Evolutionary conservation across 2,797 vertebrate genomes (phyloP).

Genomic region (Chelonia mydas): DNA sequence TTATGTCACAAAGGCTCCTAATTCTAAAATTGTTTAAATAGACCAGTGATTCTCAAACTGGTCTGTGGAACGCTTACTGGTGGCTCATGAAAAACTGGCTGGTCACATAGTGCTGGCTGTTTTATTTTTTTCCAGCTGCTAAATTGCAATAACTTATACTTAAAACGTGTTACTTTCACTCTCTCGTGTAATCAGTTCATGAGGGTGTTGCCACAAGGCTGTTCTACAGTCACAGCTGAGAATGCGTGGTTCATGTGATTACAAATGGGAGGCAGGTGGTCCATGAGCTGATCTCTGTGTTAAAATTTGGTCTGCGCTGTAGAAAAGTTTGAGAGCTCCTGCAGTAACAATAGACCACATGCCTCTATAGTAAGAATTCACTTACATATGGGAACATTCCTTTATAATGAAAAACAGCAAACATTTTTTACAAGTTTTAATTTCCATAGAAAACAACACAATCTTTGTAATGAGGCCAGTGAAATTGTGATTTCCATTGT

Average conservation of each 20-base stretch:
- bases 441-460: neutral
- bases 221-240: neutral
- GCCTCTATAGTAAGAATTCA: neutral
- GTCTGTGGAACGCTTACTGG: neutral
- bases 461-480: neutral
- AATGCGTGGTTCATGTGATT: accelerated
- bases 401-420: neutral
- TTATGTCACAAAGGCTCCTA: neutral
- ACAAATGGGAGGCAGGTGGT: accelerated
- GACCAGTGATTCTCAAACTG: neutral
- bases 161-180: neutral
- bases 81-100: neutral
- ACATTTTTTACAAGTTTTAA: neutral
- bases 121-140: neutral
- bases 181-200: neutral
- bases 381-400: neutral
- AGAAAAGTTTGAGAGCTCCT: neutral
- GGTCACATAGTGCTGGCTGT: neutral
- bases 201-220: neutral
- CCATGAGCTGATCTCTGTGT: neutral
- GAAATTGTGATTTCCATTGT: conserved; percentile 18
- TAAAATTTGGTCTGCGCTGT: neutral
- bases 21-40: neutral
- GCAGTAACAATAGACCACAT: neutral
- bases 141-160: neutral